These are phyloP conservation scores for Leptogaster cylindrica DNA, from an alignment of 2,888 invertebrate species.

Conservation along the genomic window DNA sequence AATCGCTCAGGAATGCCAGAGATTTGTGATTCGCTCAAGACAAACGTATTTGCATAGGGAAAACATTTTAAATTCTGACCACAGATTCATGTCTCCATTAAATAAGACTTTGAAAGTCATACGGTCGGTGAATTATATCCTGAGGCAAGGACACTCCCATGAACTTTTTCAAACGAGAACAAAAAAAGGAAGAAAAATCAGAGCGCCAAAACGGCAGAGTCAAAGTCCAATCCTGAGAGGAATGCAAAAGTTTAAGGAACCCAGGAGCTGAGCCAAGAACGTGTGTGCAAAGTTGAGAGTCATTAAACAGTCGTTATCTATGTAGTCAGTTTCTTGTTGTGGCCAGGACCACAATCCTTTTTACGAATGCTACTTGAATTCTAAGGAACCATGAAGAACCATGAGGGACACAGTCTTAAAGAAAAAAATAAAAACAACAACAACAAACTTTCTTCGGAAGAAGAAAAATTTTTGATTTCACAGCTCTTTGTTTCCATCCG, in stretches of 20 bases:
- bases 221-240: constrained; percentile 28
- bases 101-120: constrained; percentile 32
- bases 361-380: constrained; percentile 5
- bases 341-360: not conserved
- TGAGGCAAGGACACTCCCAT: not conserved
- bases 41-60: constrained; percentile 21
- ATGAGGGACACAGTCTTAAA: not conserved
- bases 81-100: constrained; percentile 37
- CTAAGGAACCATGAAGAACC: constrained; percentile 14
- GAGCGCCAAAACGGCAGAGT: not conserved
- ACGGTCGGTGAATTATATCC: not conserved
- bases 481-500: constrained; percentile 9
- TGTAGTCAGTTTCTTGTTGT: constrained; percentile 23
- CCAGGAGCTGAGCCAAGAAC: not conserved
- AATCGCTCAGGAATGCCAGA: constrained; percentile 19
- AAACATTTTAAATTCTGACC: constrained; percentile 38
- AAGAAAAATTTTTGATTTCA: constrained; percentile 1
- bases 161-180: constrained; percentile 22
- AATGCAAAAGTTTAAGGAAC: constrained; percentile 28
- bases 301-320: constrained; percentile 38
- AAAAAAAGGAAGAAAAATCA: not conserved
- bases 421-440: constrained; percentile 2
- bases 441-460: not conserved
- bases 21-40: constrained; percentile 2
- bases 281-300: constrained; percentile 35